Evolutionary conservation across 2,797 vertebrate species (phyloP).

Genomic region (Vipera latastei): DNA sequence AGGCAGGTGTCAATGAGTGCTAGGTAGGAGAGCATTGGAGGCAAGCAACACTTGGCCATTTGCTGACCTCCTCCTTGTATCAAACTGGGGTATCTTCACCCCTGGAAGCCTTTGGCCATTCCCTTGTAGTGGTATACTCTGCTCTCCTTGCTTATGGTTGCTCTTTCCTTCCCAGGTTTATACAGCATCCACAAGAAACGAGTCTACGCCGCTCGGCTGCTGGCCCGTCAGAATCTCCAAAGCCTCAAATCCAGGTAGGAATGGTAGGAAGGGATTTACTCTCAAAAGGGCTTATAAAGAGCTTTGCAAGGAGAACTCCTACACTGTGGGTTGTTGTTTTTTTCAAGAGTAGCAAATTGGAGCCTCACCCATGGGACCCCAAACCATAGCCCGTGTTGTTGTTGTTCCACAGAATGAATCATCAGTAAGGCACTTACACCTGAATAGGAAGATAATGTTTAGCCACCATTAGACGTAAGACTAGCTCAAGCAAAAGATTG

Average conservation of each 20-base stretch:
- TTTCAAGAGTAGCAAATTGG: not conserved
- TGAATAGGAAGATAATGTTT: not conserved
- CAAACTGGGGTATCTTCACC: not conserved
- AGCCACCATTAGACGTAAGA: not conserved
- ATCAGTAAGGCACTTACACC: not conserved
- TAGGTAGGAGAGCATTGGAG: not conserved
- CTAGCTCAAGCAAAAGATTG: not conserved
- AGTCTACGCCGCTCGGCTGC: conserved; percentile 85
- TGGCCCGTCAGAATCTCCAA: conserved; percentile 90
- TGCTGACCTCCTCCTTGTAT: not conserved
- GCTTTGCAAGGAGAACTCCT: no score
- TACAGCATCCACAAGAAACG: conserved; percentile 91
- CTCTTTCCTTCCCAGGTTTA: conserved; percentile 75
- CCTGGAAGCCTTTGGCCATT: not conserved
- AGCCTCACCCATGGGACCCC: not conserved
- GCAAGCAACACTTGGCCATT: not conserved
- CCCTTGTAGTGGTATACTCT: not conserved
- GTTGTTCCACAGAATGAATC: not conserved
- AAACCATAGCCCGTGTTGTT: not conserved
- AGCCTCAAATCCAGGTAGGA: conserved; percentile 90
- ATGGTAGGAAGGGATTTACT: no score
- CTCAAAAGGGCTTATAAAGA: no score
- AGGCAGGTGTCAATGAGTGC: not conserved
- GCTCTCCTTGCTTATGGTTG: not conserved
- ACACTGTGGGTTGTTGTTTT: fast-evolving